Conservation (phyloP, 2,113 vertebrate genomes). For the Piliocolobus tephrosceles region DNA sequence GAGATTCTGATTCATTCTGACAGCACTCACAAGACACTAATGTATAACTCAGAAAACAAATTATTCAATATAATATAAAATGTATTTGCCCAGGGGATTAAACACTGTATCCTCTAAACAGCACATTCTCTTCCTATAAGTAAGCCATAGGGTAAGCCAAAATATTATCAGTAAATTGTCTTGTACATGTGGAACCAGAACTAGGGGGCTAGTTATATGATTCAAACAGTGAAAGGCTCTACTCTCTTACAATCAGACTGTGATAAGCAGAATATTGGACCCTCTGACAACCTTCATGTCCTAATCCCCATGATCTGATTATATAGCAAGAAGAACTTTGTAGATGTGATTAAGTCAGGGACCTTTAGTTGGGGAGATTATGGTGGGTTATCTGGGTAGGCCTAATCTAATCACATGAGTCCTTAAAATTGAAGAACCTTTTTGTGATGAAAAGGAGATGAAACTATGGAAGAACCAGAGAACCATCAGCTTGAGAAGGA, state of each 20-base stretch:
- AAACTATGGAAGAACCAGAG: neutral
- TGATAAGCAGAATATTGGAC: neutral
- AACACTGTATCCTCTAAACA: neutral
- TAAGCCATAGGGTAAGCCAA: conserved; percentile 7
- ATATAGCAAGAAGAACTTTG: neutral
- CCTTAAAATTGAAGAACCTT: neutral
- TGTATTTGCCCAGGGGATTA: neutral
- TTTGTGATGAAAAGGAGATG: neutral
- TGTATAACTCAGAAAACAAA: conserved; percentile 52
- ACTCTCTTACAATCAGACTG: neutral
- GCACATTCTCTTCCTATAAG: conserved; percentile 28
- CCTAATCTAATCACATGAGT: neutral
- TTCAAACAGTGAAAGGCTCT: neutral
- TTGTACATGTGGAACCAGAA: conserved; percentile 10
- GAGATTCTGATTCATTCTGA: conserved; percentile 67
- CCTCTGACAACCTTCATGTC: neutral
- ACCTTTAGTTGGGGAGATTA: neutral
- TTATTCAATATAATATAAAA: conserved; percentile 55
- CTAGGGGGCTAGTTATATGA: neutral
- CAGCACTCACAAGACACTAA: conserved; percentile 56
- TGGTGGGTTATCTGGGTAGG: neutral
- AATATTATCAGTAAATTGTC: conserved; percentile 46
- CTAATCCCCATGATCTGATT: neutral
- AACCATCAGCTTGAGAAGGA: neutral
- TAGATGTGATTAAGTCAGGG: conserved; percentile 1